Conservation (phyloP, 1,140 invertebrate genomes). For the Brachionus paranguensis region DNA sequence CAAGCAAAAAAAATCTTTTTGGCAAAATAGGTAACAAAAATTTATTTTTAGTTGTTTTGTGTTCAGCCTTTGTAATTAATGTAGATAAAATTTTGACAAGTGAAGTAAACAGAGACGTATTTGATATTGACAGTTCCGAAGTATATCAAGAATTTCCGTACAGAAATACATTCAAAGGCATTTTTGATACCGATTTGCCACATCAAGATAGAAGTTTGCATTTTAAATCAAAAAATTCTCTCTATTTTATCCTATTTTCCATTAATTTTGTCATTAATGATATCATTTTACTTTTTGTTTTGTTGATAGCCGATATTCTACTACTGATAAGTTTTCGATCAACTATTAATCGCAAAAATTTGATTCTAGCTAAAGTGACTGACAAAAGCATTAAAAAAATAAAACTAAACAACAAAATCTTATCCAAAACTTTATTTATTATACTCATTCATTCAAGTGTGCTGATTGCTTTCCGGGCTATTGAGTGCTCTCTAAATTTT, state of each 20-base stretch:
- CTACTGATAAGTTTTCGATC: neutral
- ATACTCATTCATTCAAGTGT: neutral
- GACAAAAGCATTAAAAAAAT: neutral
- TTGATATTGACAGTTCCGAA: neutral
- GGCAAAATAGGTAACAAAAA: neutral
- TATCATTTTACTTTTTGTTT: neutral
- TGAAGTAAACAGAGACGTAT: neutral
- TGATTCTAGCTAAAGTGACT: neutral
- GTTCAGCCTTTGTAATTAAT: neutral
- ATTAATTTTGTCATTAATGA: conserved; percentile 8
- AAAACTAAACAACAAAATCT: neutral
- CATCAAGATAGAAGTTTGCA: neutral
- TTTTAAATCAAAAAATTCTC: neutral
- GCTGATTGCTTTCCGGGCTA: neutral
- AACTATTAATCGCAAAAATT: neutral
- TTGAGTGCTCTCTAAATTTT: neutral
- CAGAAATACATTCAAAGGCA: neutral
- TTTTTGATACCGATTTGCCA: neutral
- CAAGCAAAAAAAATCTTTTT: neutral
- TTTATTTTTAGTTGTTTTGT: neutral
- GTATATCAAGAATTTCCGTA: neutral
- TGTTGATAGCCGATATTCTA: neutral
- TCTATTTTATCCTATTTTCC: neutral
- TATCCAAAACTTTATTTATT: neutral
- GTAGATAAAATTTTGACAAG: neutral